These are phyloP conservation scores for Empidonax traillii DNA, from an alignment of 2,113 vertebrate genomes.

Conservation along the genomic window DNA sequence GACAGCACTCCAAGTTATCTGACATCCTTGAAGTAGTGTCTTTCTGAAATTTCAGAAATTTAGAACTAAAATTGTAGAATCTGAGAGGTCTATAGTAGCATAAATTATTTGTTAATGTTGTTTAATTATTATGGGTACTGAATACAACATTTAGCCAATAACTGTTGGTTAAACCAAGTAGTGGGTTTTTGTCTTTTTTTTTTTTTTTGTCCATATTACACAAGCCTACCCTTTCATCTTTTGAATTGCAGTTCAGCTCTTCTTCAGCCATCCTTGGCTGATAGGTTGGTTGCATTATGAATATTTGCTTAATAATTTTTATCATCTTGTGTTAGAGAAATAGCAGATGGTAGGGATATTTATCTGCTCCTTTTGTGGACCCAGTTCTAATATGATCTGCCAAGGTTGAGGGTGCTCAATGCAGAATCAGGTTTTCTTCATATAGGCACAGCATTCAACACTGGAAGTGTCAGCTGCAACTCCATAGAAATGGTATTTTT, in stretches of 20 bases:
- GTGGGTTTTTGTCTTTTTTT: not conserved
- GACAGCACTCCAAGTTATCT: not conserved
- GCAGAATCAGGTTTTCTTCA: not conserved
- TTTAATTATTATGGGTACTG: not conserved
- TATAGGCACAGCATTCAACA: not conserved
- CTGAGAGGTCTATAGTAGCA: accelerated
- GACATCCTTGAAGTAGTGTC: not conserved
- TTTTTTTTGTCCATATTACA: too few species aligned
- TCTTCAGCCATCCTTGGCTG: not conserved
- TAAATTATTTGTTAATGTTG: not conserved
- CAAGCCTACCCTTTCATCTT: not conserved
- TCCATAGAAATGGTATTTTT: not conserved
- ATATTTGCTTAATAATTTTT: not conserved
- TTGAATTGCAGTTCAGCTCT: not conserved
- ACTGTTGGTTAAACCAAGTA: not conserved
- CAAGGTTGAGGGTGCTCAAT: not conserved
- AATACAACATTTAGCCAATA: not conserved
- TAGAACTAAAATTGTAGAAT: not conserved
- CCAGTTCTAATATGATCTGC: not conserved
- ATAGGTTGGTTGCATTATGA: not conserved
- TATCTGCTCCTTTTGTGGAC: not conserved
- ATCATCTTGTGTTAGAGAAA: not conserved
- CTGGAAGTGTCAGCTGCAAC: not conserved
- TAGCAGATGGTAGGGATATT: not conserved
- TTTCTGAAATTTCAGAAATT: not conserved